Evolutionary conservation across 2,797 vertebrate genomes (phyloP).

Genomic region (Lerista edwardsae): DNA sequence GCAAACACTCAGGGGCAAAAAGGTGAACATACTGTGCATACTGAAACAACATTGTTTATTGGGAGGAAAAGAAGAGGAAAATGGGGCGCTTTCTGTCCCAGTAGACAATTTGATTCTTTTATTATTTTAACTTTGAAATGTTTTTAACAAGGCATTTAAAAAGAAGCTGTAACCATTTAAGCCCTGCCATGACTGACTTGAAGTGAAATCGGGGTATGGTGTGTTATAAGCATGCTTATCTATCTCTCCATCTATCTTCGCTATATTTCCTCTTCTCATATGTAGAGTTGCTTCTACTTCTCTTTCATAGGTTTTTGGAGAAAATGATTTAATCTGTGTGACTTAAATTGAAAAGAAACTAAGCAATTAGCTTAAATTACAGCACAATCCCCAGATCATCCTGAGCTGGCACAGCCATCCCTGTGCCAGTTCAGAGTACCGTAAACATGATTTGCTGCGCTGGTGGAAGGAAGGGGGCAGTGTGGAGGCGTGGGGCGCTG

Average conservation of each 20-base stretch:
- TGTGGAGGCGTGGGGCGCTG: too few species aligned
- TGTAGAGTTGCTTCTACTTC: not conserved
- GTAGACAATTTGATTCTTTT: not conserved
- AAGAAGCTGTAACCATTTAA: not conserved
- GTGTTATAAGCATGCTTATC: too few species aligned
- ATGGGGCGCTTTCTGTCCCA: not conserved
- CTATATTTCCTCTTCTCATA: constrained; percentile 18
- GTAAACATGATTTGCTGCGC: too few species aligned
- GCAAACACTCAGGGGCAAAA: not conserved
- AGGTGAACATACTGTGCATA: not conserved
- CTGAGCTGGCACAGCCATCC: too few species aligned
- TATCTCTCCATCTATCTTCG: too few species aligned
- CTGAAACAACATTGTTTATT: not conserved
- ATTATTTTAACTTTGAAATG: not conserved
- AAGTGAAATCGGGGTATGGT: not conserved
- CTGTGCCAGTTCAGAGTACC: too few species aligned
- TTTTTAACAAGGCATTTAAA: not conserved
- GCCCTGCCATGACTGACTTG: not conserved
- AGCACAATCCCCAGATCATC: too few species aligned
- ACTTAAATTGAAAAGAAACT: constrained; percentile 55
- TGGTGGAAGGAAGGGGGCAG: too few species aligned
- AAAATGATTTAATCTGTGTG: constrained; percentile 46
- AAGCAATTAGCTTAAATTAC: constrained; percentile 18
- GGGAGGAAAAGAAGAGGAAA: not conserved
- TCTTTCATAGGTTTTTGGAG: not conserved